Evolutionary conservation across 2,888 invertebrate species (phyloP).

Genomic region (Agrenia bidenticulata): DNA sequence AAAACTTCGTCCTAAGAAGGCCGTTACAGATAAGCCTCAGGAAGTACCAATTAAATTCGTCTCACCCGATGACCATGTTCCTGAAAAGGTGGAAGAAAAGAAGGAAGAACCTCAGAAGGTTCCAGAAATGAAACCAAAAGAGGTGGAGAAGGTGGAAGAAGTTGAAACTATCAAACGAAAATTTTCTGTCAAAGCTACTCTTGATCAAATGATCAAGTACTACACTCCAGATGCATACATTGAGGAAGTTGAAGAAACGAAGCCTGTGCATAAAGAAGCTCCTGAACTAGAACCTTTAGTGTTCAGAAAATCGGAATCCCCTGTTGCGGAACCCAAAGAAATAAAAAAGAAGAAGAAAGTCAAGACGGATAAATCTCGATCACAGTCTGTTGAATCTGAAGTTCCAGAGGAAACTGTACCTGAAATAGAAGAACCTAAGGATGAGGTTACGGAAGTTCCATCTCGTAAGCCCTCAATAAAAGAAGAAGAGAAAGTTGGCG

Average conservation of each 20-base stretch:
- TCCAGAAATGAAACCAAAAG: not conserved
- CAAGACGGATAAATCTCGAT: constrained; percentile 24
- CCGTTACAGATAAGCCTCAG: not conserved
- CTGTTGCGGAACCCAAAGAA: constrained; percentile 53
- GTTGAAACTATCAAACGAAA: not conserved
- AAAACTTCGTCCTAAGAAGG: too few species aligned
- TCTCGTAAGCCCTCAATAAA: not conserved
- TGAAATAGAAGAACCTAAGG: not conserved
- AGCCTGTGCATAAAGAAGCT: not conserved
- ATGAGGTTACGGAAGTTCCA: not conserved
- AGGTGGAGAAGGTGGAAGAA: not conserved
- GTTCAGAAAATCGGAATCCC: constrained; percentile 6
- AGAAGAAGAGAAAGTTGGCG: constrained; percentile 1
- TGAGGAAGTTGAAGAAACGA: constrained; percentile 24
- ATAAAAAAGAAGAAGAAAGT: constrained; percentile 33
- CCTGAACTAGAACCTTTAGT: constrained; percentile 12
- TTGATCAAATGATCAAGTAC: not conserved
- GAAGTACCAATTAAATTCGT: not conserved
- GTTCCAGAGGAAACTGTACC: not conserved
- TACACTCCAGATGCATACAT: constrained; percentile 9
- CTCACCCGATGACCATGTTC: too few species aligned
- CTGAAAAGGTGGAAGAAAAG: too few species aligned
- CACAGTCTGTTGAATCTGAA: constrained; percentile 1
- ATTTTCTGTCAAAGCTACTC: constrained; percentile 5
- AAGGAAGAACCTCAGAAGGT: too few species aligned